A percentile compares a stretch with the other conserved stretches of the same genome.
Conservation (phyloP, 1,140 invertebrate species). For the Papilio polytes region DNA sequence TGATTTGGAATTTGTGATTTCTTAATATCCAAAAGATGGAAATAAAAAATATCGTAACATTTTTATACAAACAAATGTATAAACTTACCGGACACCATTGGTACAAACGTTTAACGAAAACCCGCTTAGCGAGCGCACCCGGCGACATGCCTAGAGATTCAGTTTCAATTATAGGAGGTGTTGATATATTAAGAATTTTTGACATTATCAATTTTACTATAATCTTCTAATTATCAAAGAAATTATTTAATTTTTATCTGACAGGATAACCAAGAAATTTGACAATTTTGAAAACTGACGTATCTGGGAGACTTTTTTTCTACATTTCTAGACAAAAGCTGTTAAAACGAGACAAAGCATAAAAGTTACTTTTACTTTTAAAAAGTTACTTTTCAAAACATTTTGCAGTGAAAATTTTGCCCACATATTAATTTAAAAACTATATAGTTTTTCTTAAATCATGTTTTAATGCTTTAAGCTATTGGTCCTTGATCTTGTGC, state of each 20-base stretch:
- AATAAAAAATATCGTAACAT: background rate
- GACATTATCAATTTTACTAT: background rate
- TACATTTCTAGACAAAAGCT: background rate
- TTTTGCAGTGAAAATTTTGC: too few species aligned
- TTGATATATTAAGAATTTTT: conserved; percentile 25
- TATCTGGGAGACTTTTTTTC: background rate
- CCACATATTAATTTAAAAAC: too few species aligned
- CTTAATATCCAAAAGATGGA: background rate
- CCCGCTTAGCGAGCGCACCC: conserved; percentile 46
- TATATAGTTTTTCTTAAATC: background rate
- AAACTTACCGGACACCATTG: conserved; percentile 49
- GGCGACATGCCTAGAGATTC: conserved; percentile 43
- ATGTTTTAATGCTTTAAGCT: background rate
- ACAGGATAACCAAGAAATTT: background rate
- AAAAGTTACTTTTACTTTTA: too few species aligned
- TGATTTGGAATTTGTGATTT: background rate
- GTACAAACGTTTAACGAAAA: conserved; percentile 33
- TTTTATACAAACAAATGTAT: background rate
- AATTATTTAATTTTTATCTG: background rate
- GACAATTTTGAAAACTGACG: background rate
- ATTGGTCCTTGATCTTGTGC: background rate
- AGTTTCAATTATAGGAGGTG: background rate
- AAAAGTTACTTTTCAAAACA: too few species aligned
- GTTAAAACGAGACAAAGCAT: background rate
- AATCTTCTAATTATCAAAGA: background rate